Evolutionary conservation across 2,888 invertebrate species (phyloP).

Genomic region (Pollenia griseotomentosa): DNA sequence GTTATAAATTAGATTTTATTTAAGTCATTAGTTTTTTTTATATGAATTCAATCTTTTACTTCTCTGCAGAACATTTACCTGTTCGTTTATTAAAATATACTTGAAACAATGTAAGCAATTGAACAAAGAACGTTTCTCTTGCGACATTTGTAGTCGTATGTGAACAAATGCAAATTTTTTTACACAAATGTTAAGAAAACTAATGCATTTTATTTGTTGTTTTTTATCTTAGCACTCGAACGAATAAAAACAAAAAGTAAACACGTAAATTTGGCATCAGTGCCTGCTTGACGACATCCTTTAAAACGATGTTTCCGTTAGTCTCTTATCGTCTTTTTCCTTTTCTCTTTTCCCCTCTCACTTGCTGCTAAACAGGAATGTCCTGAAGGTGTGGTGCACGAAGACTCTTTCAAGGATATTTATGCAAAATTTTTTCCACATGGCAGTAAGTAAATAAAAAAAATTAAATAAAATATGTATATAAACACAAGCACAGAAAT

Average conservation of each 20-base stretch:
- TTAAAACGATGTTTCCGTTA: conserved; percentile 29
- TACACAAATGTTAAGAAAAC: conserved; percentile 41
- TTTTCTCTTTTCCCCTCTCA: neutral
- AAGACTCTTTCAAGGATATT: conserved; percentile 98
- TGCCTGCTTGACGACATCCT: neutral
- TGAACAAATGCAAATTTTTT: conserved; percentile 53
- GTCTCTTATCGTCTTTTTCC: conserved; percentile 21
- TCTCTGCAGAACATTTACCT: conserved; percentile 15
- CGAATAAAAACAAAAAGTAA: neutral
- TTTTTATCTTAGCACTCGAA: neutral
- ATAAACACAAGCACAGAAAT: neutral
- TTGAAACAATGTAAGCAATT: conserved; percentile 33
- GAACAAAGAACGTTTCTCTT: conserved; percentile 33
- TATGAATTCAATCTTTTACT: neutral
- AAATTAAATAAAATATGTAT: neutral
- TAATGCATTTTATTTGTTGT: conserved; percentile 56
- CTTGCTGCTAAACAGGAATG: conserved; percentile 91
- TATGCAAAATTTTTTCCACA: conserved; percentile 99
- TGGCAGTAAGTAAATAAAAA: conserved; percentile 92
- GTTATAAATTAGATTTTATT: neutral
- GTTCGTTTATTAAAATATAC: conserved; percentile 20
- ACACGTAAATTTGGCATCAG: conserved; percentile 45
- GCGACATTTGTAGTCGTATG: conserved; percentile 39
- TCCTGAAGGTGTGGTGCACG: conserved; percentile 98
- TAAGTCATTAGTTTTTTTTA: neutral